Percentiles rank a stretch among this genome's conserved stretches.
These are phyloP conservation scores for Hoplostethus mediterraneus DNA, from an alignment of 2,797 vertebrate genomes.

Conservation along the genomic window DNA sequence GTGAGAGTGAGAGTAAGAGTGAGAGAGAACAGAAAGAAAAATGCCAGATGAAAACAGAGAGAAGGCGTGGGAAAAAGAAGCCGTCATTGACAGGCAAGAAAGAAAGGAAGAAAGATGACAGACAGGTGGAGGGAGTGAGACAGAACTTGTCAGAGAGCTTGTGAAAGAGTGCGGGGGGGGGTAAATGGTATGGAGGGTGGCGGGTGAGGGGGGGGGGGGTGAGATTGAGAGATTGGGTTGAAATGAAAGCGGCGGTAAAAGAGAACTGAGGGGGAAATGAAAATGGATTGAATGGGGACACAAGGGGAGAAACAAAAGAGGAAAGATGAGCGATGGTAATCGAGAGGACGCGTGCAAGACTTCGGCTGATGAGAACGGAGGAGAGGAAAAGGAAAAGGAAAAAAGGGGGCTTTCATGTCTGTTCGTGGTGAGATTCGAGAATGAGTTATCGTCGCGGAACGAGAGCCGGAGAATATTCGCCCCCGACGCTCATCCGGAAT, in stretches of 20 bases:
- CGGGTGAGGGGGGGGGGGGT: conserved; percentile 24
- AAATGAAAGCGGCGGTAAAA: conserved; percentile 77
- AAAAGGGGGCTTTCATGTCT: conserved; percentile 75
- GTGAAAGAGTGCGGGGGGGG: conserved; percentile 47
- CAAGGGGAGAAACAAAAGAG: conserved; percentile 72
- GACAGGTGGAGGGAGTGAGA: conserved; percentile 72
- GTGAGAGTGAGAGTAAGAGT: background rate
- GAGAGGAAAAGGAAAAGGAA: conserved; percentile 50
- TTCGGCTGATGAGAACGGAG: conserved; percentile 65
- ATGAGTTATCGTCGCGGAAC: conserved; percentile 66
- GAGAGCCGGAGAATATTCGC: conserved; percentile 66
- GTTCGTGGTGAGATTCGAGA: conserved; percentile 42
- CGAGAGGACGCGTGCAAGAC: conserved; percentile 67
- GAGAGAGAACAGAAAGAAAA: background rate
- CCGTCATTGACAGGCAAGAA: conserved; percentile 35
- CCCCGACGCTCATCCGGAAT: conserved; percentile 70
- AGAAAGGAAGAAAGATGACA: conserved; percentile 60
- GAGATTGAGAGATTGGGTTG: conserved; percentile 74
- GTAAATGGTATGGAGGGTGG: conserved; percentile 37
- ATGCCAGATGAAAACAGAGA: conserved; percentile 8
- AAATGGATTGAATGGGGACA: conserved; percentile 79
- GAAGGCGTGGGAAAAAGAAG: conserved; percentile 10
- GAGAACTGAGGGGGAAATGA: conserved; percentile 73
- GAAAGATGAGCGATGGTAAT: conserved; percentile 79
- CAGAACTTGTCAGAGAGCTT: conserved; percentile 51